These are phyloP conservation scores for Coreius guichenoti DNA, from an alignment of 2,797 vertebrate genomes.

Conservation along the genomic window DNA sequence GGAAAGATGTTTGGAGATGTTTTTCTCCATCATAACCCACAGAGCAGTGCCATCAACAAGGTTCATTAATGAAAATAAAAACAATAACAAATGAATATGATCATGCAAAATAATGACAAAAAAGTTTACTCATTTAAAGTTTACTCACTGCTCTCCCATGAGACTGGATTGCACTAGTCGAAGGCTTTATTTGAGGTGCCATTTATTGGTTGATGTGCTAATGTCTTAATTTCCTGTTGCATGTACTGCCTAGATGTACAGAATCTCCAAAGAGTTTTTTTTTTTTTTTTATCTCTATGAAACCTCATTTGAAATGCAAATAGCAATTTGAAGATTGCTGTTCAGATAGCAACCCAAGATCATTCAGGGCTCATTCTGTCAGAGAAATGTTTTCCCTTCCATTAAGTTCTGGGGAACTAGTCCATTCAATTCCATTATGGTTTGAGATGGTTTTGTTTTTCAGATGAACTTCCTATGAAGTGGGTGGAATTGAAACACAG, in stretches of 20 bases:
- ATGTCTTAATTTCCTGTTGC: constrained; percentile 23
- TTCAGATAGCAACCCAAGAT: neutral
- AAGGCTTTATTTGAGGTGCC: constrained; percentile 7
- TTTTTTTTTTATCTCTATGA: neutral
- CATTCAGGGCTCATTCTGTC: neutral
- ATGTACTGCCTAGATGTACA: neutral
- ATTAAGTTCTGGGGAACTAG: neutral
- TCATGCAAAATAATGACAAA: neutral
- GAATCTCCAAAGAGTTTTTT: neutral
- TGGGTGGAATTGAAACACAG: neutral
- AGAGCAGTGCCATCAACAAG: constrained; percentile 13
- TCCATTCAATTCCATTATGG: neutral
- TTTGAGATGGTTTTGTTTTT: neutral
- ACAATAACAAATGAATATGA: neutral
- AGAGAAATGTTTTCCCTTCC: neutral
- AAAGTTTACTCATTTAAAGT: too few species aligned
- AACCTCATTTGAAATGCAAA: constrained; percentile 11
- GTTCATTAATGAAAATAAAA: constrained; percentile 21
- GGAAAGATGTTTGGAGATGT: constrained; percentile 61
- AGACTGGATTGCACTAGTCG: constrained; percentile 7
- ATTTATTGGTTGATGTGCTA: constrained; percentile 14
- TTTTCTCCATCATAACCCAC: constrained; percentile 52
- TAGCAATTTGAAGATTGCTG: neutral
- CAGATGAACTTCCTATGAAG: neutral
- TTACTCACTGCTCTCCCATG: neutral